Base-by-base conservation (phyloP, 2,888 invertebrate species). In the Euzophera pinguis region DNA sequence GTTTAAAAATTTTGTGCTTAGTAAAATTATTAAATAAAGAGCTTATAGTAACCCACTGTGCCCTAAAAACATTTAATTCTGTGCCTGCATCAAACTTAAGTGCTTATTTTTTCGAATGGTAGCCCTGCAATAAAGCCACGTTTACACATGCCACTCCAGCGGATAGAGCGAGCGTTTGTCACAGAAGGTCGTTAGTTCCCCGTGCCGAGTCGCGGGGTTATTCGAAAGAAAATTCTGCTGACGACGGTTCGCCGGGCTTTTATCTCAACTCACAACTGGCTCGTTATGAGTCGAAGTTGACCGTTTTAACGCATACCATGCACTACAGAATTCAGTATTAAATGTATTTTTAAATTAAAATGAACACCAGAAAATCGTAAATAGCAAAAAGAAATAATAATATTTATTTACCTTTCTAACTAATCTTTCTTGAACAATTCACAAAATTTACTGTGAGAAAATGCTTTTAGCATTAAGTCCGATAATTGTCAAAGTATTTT, bases 141-240 rank as follows among this genome's bases (percentile, higher is more conserved):
- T 75, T 75, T 69, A 75, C 79, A 79, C 78, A 71, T 68, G 75
- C 76, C 75, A 72, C 73, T 78, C 67, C 60, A 67, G 56, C 62
- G 58, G 65, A 62, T 61, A 64, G 64, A 60, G 56, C 60, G 66
- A 62, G 64, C 65, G 67, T 70, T 68, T 71, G 74, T 72, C 71
- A 69, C 71, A 37, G 66, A 62, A 68, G 69, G 68, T 81, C 80
- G 73, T 80, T 78, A 76, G 73, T 71, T 62, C 68, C 57, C 32
- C 69, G 60, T 62, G 58, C 60, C 64, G 50, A 62, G 58, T 62
- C 65, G 69, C 65, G 65, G 74, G n/a, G 69, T 74, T 79, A 77
- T 80, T 78, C 75, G 70, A 72, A 75, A 71, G 75, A 80, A 80
- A 75, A 80, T 79, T 77, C 71, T 74, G 75, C 77, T 77, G 74